Evolutionary conservation across 2,888 invertebrate genomes (phyloP).

Genomic region (Ariolimax columbianus): DNA sequence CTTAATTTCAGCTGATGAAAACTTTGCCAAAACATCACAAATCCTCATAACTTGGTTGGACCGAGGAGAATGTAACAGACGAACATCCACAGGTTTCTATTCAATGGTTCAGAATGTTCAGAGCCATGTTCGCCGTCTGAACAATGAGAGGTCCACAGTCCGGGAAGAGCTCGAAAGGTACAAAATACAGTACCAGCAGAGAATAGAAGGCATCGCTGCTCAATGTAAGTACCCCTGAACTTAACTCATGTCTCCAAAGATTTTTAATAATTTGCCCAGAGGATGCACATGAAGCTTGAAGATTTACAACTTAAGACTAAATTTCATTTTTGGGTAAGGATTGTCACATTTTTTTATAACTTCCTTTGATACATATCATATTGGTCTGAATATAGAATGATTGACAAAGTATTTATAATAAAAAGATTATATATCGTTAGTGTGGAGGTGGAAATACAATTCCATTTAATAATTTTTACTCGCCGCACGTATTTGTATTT

Average conservation of each 20-base stretch:
- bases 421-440: too few relatives aligned
- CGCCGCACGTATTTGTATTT: too few relatives aligned
- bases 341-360: too few relatives aligned
- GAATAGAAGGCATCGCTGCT: conserved; percentile 90
- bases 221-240: conserved; percentile 96
- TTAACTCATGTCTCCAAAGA: too few relatives aligned
- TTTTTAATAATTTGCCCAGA: not conserved
- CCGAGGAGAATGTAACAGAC: conserved; percentile 94
- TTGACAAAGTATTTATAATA: too few relatives aligned
- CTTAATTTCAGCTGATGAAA: conserved; percentile 83
- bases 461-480: too few relatives aligned
- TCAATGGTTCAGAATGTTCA: conserved; percentile 95
- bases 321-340: too few relatives aligned
- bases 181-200: conserved; percentile 89
- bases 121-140: conserved; percentile 91
- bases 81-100: conserved; percentile 93
- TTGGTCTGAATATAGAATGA: too few relatives aligned
- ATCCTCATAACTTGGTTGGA: conserved; percentile 94
- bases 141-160: conserved; percentile 89
- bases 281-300: not conserved
- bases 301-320: too few relatives aligned
- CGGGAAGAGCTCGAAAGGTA: conserved; percentile 93
- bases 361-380: too few relatives aligned
- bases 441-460: too few relatives aligned
- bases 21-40: conserved; percentile 90